Conservation (phyloP, 2,113 vertebrate genomes). For the Vicugna pacos region DNA sequence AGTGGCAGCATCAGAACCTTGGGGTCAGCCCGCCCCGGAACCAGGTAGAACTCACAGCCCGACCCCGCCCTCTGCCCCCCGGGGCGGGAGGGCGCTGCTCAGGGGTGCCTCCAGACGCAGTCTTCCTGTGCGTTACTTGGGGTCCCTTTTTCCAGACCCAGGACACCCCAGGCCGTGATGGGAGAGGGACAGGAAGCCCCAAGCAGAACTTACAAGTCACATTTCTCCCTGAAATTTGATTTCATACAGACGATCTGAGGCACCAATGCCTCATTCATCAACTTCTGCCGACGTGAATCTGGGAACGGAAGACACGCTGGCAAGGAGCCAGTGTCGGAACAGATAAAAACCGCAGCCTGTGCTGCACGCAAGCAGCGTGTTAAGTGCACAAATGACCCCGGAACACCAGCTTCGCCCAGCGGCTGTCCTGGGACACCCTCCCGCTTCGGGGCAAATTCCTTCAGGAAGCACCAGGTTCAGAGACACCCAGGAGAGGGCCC, state of each 20-base stretch:
- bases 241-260: background rate
- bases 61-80: too few relatives aligned
- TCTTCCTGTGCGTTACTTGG: background rate
- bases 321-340: background rate
- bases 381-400: background rate
- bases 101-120: fast-evolving
- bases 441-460: fast-evolving
- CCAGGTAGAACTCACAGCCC: background rate
- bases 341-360: background rate
- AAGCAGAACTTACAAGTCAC: fast-evolving
- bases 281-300: fast-evolving
- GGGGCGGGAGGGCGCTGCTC: fast-evolving
- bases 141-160: background rate
- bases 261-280: background rate
- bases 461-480: fast-evolving
- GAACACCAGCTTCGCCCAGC: background rate
- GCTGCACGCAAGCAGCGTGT: background rate
- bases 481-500: too few relatives aligned
- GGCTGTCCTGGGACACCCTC: fast-evolving
- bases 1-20: fast-evolving
- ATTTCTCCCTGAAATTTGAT: background rate
- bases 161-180: too few relatives aligned
- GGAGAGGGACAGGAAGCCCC: background rate
- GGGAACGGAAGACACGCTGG: background rate
- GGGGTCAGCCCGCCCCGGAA: background rate